phyloP scores from a whole-genome alignment of 92 coral and sea anemone genomes.

The Heteractis magnifica region DNA sequence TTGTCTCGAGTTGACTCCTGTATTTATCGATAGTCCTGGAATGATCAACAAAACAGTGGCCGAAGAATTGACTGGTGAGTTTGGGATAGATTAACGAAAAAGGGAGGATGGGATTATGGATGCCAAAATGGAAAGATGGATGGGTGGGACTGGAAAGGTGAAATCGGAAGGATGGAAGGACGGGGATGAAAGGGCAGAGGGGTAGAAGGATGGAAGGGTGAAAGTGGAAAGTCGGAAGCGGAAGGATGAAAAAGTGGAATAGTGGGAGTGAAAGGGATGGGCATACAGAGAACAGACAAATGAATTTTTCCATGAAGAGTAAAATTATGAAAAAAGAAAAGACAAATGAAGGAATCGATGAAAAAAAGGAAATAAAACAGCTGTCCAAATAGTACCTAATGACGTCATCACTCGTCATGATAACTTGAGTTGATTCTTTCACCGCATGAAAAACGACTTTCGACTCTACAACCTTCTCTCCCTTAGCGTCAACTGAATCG shows the following conservation, averaged over 20 bases:
- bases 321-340: no score
- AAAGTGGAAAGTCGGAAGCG: no score
- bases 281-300: no score
- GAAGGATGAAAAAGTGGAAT: no score
- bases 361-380: neutral
- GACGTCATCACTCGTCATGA: constrained; percentile 77
- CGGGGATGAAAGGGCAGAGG: no score
- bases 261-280: no score
- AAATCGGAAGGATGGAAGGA: no score
- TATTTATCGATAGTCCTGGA: constrained; percentile 68
- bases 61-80: neutral
- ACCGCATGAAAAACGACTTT: constrained; percentile 92
- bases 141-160: neutral
- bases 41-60: neutral
- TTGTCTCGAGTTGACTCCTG: constrained; percentile 43
- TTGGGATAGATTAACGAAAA: neutral
- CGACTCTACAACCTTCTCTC: constrained; percentile 60
- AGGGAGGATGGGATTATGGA: neutral
- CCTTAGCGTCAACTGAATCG: constrained; percentile 46
- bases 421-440: constrained; percentile 59
- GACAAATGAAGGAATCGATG: no score
- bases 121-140: neutral
- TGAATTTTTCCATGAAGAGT: no score
- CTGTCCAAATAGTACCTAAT: constrained; percentile 45
- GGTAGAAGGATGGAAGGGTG: no score